Conservation (phyloP, 2,888 invertebrate species). For the Orthosia incerta region DNA sequence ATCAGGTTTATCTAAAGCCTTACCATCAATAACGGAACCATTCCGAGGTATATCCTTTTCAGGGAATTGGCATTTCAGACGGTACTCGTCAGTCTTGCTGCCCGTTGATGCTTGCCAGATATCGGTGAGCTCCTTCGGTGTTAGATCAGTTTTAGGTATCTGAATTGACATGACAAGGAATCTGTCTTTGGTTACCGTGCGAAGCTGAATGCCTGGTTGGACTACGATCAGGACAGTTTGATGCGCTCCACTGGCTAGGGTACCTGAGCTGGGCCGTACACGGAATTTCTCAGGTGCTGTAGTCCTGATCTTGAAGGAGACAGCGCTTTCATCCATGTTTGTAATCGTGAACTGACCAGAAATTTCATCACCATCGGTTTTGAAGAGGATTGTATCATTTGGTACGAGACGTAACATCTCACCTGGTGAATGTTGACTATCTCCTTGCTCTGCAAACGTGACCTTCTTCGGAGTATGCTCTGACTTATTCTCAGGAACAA, state of each 20-base stretch:
- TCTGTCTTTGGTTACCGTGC: slow-evolving; percentile 94
- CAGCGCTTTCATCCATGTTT: slow-evolving; percentile 91
- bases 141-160: slow-evolving; percentile 90
- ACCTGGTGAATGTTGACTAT: slow-evolving; percentile 84
- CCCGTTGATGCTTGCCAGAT: slow-evolving; percentile 93
- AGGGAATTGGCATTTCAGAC: slow-evolving; percentile 93
- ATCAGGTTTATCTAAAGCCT: slow-evolving; percentile 92
- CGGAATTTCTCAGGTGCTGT: slow-evolving; percentile 98
- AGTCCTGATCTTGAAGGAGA: slow-evolving; percentile 95
- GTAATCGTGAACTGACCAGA: slow-evolving; percentile 93
- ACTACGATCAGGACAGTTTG: slow-evolving; percentile 94
- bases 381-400: slow-evolving; percentile 93
- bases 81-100: slow-evolving; percentile 93
- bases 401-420: slow-evolving; percentile 92
- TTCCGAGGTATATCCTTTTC: slow-evolving; percentile 83
- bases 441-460: slow-evolving; percentile 83
- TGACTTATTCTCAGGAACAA: slow-evolving; percentile 91
- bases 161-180: slow-evolving; percentile 97
- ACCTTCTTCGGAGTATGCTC: slow-evolving; percentile 89
- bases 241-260: slow-evolving; percentile 92
- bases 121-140: slow-evolving; percentile 92
- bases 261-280: slow-evolving; percentile 97
- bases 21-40: slow-evolving; percentile 75
- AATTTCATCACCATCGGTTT: slow-evolving; percentile 92
- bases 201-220: slow-evolving; percentile 93